These are phyloP conservation scores for Euura lappo DNA, from an alignment of 1,140 invertebrate genomes.

Conservation along the genomic window DNA sequence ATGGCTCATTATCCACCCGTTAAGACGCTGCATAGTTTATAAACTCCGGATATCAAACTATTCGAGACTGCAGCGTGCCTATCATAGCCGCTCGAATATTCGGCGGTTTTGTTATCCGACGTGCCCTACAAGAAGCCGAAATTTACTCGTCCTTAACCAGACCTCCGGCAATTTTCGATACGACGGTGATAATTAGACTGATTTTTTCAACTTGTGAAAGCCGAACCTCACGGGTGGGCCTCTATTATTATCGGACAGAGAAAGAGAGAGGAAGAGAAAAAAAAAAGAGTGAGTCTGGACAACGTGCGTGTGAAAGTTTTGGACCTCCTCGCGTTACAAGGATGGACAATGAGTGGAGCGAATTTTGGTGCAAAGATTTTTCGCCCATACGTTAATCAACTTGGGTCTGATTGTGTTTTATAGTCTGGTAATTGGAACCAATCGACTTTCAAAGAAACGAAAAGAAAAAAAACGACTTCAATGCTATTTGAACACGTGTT, in stretches of 20 bases:
- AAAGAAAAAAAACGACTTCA: too few species aligned
- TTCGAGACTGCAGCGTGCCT: not conserved
- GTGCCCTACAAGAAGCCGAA: too few species aligned
- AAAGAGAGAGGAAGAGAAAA: not conserved
- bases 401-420: not conserved
- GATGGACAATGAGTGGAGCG: not conserved
- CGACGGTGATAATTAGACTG: not conserved
- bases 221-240: not conserved
- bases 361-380: not conserved
- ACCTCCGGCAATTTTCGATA: too few species aligned
- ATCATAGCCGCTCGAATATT: not conserved
- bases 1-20: not conserved
- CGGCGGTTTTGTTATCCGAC: not conserved
- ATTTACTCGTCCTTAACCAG: too few species aligned
- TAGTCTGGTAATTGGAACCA: too few species aligned
- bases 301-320: not conserved
- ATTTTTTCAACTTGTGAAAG: constrained; percentile 5
- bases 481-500: too few species aligned
- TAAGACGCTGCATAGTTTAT: constrained; percentile 1
- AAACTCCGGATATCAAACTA: not conserved
- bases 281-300: not conserved
- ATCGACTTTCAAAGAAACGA: too few species aligned
- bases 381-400: not conserved
- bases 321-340: not conserved
- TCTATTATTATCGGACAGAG: constrained; percentile 5